Percentiles rank a stretch among this genome's conserved stretches.
Evolutionary conservation across 2,888 invertebrate species (phyloP).

Genomic region (Sycophila texana): DNA sequence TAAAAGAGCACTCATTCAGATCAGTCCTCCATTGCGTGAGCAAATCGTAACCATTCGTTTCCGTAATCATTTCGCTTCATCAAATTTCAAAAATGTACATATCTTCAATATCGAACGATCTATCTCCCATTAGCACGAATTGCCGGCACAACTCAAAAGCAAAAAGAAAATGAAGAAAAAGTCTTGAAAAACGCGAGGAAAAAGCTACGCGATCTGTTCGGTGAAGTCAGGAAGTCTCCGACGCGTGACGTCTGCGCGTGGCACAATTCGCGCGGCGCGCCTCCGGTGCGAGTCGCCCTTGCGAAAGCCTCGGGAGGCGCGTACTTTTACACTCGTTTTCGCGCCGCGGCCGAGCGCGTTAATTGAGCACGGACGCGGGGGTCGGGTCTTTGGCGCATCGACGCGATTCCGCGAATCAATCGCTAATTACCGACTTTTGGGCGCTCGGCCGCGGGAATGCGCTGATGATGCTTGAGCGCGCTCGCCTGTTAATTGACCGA

Average conservation of each 20-base stretch:
- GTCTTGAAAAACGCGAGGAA: neutral
- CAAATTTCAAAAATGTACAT: neutral
- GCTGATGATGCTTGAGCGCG: neutral
- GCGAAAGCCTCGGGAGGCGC: neutral
- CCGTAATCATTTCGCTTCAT: neutral
- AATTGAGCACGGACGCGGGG: conserved; percentile 29
- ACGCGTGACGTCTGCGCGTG: conserved; percentile 11
- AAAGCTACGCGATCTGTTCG: neutral
- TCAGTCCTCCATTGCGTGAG: no score
- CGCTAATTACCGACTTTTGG: neutral
- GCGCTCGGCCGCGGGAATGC: neutral
- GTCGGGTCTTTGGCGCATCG: neutral
- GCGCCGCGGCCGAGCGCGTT: conserved; percentile 14
- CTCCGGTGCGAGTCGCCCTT: conserved; percentile 16
- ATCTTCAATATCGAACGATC: neutral
- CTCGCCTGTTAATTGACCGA: conserved; percentile 10
- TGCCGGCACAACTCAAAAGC: neutral
- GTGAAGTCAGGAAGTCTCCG: neutral
- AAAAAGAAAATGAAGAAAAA: neutral
- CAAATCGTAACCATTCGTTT: neutral
- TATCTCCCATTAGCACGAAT: neutral
- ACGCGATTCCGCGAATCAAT: neutral
- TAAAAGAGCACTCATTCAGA: no score
- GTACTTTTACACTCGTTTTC: neutral
- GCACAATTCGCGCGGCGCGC: conserved; percentile 22